A percentile compares a stretch with the other conserved stretches of the same genome.
Evolutionary conservation across 2,888 invertebrate genomes (phyloP).

Genomic region (Drosophila pseudotalamancana): DNA sequence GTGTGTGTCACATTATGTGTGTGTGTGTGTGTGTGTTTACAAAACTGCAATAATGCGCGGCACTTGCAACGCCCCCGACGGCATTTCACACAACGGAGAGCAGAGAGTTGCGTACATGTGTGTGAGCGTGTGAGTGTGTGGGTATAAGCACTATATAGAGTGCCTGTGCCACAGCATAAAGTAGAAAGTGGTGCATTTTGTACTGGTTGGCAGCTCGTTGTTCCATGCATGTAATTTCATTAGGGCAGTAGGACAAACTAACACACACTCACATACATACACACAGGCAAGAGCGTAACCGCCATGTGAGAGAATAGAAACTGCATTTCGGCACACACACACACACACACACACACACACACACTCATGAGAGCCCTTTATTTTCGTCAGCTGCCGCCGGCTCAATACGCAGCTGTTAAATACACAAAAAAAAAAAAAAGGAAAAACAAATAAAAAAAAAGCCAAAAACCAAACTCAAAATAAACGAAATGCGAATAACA

Average conservation of each 20-base stretch:
- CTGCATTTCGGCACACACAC: slow-evolving; percentile 29
- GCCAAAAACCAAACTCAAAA: slow-evolving; percentile 7
- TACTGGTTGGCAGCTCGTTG: slow-evolving; percentile 53
- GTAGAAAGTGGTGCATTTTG: slow-evolving; percentile 42
- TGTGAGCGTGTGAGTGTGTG: slow-evolving; percentile 3
- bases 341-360: slow-evolving; percentile 1
- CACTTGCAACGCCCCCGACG: slow-evolving; percentile 11
- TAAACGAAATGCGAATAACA: slow-evolving; percentile 23
- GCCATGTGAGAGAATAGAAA: slow-evolving; percentile 33
- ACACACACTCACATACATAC: slow-evolving; percentile 36
- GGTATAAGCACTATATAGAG: slow-evolving; percentile 32
- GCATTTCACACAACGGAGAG: no score
- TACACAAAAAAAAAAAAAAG: not conserved
- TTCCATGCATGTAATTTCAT: slow-evolving; percentile 68
- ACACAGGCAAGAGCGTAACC: slow-evolving; percentile 7
- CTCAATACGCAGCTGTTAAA: slow-evolving; percentile 20
- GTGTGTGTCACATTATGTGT: slow-evolving; percentile 23
- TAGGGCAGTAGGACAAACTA: slow-evolving; percentile 76
- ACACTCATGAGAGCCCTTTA: slow-evolving; percentile 40
- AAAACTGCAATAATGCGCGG: slow-evolving; percentile 52
- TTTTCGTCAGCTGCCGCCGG: slow-evolving; percentile 45
- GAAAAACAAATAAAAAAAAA: not conserved
- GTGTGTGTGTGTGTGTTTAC: slow-evolving; percentile 31
- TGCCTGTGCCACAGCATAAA: slow-evolving; percentile 51
- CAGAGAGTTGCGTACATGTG: not conserved